Evolutionary conservation across 1,140 invertebrate species (phyloP), one percentile per base, ranked within the genome.

Genomic region (Plodia interpunctella): DNA sequence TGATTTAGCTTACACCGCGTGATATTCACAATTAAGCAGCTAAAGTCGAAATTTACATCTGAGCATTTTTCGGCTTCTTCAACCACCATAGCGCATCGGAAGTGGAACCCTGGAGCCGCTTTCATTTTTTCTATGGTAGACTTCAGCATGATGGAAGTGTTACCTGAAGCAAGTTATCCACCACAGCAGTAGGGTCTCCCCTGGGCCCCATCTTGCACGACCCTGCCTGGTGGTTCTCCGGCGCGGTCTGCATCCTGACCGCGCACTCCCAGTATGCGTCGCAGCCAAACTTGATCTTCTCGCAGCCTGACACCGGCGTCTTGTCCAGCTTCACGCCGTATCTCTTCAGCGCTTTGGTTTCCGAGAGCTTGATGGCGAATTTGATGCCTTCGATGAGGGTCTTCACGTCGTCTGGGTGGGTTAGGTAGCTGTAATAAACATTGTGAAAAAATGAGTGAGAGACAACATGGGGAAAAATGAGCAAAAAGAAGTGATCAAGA

Each of bases 151-250:
- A n/a, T n/a, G n/a, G n/a, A n/a, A n/a, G n/a, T n/a, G n/a, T 13
- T 64, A 90, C 89, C 73, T 92, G 90, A 0, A 96, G 80, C 63
- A 94, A 85, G 38, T 92, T 90, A 74, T 96, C 94, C 0, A 96
- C 94, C 0, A 96, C 95, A 0, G 95, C 92, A 11, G 88, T 73
- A 0, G 91, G 91, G 78, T 96, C 95, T 0, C 91, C 90, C 0
- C 88, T 62, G 0, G 93, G 92, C 0, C 95, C 95, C 95, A 97
- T 96, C 83, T 92, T 94, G 78, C 95, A 96, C 6, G 94, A 95
- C 4, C 95, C 95, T 0, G 94, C 94, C 80, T 96, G 96, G 86
- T 97, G 96, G 75, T 97, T 97, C 82, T 97, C 95, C 0, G 95
- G 94, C 0, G 93, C 94, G 0, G 96, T 96, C 21, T 94, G 92